These are phyloP conservation scores for Unio delphinus DNA, from an alignment of 2,888 invertebrate genomes.

Conservation along the genomic window DNA sequence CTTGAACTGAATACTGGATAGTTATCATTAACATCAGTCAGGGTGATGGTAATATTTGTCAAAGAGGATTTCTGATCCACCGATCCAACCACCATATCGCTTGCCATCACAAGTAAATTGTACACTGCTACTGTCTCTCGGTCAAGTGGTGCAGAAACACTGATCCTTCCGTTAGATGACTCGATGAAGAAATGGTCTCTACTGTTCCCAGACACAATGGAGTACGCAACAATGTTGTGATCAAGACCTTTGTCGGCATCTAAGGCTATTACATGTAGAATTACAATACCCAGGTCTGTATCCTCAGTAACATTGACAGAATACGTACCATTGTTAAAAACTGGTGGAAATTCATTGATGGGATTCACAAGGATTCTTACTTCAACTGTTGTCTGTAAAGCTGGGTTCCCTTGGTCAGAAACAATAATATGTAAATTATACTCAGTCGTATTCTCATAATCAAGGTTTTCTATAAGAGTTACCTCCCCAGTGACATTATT, in stretches of 20 bases:
- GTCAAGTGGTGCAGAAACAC: conserved; percentile 44
- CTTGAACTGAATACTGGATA: conserved; percentile 92
- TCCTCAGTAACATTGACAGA: conserved; percentile 40
- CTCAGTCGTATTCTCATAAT: conserved; percentile 47
- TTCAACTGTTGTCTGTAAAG: conserved; percentile 16
- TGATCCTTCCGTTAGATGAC: conserved; percentile 42
- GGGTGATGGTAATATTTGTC: conserved; percentile 90
- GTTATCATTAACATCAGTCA: conserved; percentile 94
- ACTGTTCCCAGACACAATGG: conserved; percentile 41
- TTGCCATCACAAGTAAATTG: conserved; percentile 38
- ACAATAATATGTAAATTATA: conserved; percentile 39
- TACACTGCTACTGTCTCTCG: conserved; percentile 51
- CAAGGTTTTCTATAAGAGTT: conserved; percentile 31
- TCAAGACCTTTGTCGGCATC: conserved; percentile 43
- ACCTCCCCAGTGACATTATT: conserved; percentile 35
- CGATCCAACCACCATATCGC: conserved; percentile 38
- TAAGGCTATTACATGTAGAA: conserved; percentile 25
- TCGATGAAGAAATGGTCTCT: conserved; percentile 47
- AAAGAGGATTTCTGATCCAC: conserved; percentile 20
- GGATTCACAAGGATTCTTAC: conserved; percentile 34
- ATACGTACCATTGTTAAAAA: background rate
- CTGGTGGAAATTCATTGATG: conserved; percentile 47
- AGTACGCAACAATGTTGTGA: conserved; percentile 47
- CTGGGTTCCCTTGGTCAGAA: conserved; percentile 40
- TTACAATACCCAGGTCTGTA: conserved; percentile 14